These are phyloP conservation scores for Galagoides demidoff DNA, from an alignment of 2,797 vertebrate species.

Conservation along the genomic window DNA sequence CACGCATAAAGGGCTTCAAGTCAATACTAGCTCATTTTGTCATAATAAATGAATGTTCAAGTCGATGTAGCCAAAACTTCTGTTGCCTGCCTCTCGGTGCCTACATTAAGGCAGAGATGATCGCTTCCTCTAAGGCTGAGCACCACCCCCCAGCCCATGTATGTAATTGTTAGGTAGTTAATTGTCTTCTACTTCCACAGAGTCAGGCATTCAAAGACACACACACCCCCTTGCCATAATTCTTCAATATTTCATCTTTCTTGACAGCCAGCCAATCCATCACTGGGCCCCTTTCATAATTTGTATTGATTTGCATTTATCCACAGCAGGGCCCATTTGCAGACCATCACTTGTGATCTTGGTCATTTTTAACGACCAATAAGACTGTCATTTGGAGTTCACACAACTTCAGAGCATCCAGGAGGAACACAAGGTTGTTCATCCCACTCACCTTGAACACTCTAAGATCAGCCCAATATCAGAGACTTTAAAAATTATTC, in stretches of 20 bases:
- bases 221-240: neutral
- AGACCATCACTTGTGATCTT: conserved; percentile 19
- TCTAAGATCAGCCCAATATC: conserved; percentile 2
- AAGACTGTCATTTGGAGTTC: conserved; percentile 43
- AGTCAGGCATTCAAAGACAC: conserved; percentile 13
- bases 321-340: conserved; percentile 58
- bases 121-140: conserved; percentile 34
- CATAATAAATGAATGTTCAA: conserved; percentile 63
- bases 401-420: conserved; percentile 41
- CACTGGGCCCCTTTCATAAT: conserved; percentile 61
- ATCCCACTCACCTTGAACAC: neutral
- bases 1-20: conserved; percentile 46
- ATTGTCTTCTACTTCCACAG: conserved; percentile 56
- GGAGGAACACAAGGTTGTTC: conserved; percentile 19
- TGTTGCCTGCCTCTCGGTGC: conserved; percentile 17
- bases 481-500: conserved; percentile 30
- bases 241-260: conserved; percentile 61
- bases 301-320: conserved; percentile 73
- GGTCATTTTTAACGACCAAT: conserved; percentile 60
- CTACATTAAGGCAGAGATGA: conserved; percentile 36
- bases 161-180: conserved; percentile 46
- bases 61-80: conserved; percentile 4
- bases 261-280: conserved; percentile 61
- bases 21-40: conserved; percentile 62
- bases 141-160: neutral